Evolutionary conservation across 2,888 invertebrate genomes (phyloP), one percentile per base, ranked within the genome.

Genomic region (Andrena flavipes): DNA sequence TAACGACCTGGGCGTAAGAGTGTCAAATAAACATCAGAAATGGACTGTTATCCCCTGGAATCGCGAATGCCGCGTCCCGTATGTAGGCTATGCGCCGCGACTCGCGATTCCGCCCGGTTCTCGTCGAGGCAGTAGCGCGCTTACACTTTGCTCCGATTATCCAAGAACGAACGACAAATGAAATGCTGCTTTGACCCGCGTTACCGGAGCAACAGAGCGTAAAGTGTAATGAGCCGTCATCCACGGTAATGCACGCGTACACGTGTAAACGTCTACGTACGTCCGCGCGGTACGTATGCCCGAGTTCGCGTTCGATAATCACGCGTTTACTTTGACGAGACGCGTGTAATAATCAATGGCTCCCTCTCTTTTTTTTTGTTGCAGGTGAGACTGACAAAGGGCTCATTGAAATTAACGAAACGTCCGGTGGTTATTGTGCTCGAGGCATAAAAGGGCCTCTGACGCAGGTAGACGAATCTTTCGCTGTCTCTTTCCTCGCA

Each of bases 111-210:
- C 49, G 49, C 56, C 16, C 42, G 16, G 42, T 16, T 42, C 42
- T 42, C 59, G 10, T 48, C 48, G 13, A 8, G 48, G 56, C 6
- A 29, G 49, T 23, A 30, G 29, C n/a, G 2, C 42, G 59, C 29
- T 65, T 76, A 76, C 56, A 76, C 80, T 84, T 81, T 56, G 72
- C 79, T 82, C 72, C 83, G 87, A 84, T 83, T 88, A 86, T 84
- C 89, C 90, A 88, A 88, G 90, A 91, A 89, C 87, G 87, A 89
- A 87, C 87, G 88, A 88, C 89, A 88, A 91, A 92, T 92, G 91
- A 91, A 91, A 93, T 92, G 91, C 90, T 85, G 89, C 91, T 93
- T 93, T 93, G 92, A 91, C 89, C 90, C 90, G 87, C 86, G 89
- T 90, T 90, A 90, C 89, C 88, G 84, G 89, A 85, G 86, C 90